phyloP scores from a whole-genome alignment of 2,113 vertebrate species.

The Gnathonemus longibarbis region DNA sequence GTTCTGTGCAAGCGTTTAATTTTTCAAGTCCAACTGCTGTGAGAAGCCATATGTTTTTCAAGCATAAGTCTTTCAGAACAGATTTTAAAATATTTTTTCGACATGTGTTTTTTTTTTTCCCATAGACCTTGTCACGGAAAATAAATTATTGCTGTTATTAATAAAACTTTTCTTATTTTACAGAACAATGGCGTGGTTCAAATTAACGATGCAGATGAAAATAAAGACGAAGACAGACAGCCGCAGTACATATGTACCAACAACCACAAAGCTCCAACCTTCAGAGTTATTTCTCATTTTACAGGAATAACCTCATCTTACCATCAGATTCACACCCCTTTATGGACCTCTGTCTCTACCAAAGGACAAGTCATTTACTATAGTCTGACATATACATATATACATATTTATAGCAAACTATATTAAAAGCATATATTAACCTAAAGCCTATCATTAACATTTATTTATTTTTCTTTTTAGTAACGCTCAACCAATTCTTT shows the following conservation, averaged over 20 bases:
- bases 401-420: not conserved
- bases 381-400: not conserved
- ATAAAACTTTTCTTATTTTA: slow-evolving; percentile 6
- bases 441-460: not conserved
- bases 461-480: not conserved
- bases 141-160: not conserved
- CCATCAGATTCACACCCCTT: not conserved
- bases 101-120: not conserved
- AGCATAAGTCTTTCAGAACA: not conserved
- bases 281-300: not conserved
- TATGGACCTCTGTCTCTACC: not conserved
- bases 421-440: not conserved
- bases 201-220: not conserved
- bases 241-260: not conserved
- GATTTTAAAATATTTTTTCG: not conserved
- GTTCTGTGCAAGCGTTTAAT: not conserved
- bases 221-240: not conserved
- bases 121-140: not conserved
- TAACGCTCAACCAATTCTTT: not conserved
- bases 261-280: not conserved
- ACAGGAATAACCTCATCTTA: not conserved
- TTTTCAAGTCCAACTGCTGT: not conserved
- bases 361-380: not conserved
- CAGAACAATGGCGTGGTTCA: slow-evolving; percentile 26
- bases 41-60: not conserved